Evolutionary conservation across 2,113 vertebrate species (phyloP).

Genomic region (Grantiella picta): DNA sequence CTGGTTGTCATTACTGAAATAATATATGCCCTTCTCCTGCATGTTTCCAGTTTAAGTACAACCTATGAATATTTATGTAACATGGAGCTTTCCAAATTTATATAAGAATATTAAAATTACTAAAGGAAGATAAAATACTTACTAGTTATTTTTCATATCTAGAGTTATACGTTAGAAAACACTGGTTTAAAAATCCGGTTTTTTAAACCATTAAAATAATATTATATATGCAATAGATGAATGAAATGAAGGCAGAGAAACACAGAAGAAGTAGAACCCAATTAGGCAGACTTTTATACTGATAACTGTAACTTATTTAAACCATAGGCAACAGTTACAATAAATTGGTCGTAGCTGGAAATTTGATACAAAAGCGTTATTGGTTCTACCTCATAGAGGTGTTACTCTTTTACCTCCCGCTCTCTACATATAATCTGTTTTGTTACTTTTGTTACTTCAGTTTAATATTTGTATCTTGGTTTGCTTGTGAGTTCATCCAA

Average conservation of each 20-base stretch:
- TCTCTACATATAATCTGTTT: no score
- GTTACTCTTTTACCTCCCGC: neutral
- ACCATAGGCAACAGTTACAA: neutral
- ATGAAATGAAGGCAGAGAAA: neutral
- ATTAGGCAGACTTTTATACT: neutral
- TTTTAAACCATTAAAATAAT: neutral
- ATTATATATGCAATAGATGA: rapidly evolving
- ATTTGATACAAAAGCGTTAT: neutral
- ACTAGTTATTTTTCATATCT: neutral
- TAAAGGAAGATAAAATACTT: neutral
- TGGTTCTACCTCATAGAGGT: neutral
- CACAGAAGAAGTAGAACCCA: neutral
- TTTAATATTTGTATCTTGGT: neutral
- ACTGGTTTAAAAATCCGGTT: neutral
- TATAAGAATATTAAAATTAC: neutral
- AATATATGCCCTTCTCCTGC: neutral
- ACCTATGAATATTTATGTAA: neutral
- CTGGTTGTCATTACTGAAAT: neutral
- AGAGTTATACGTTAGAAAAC: neutral
- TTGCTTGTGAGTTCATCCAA: neutral
- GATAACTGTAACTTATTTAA: neutral
- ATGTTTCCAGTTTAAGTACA: neutral
- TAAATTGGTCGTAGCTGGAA: neutral
- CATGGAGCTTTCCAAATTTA: neutral
- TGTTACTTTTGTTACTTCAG: neutral